Conservation (phyloP, 2,113 vertebrate species). For the Platichthys flesus region DNA sequence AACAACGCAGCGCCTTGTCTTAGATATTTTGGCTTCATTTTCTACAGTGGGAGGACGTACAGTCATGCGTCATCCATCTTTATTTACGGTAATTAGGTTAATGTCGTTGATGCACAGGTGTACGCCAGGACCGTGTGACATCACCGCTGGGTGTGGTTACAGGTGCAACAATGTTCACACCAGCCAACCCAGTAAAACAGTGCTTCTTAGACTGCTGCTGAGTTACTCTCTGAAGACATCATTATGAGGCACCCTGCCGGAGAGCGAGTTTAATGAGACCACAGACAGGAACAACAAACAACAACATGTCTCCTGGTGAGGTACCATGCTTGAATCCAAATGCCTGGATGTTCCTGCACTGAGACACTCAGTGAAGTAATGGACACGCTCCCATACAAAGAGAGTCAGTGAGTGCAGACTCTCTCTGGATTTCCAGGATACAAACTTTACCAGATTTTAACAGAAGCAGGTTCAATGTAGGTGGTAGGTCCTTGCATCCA, state of each 20-base stretch:
- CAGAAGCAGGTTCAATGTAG: not conserved
- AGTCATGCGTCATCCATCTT: too few relatives aligned
- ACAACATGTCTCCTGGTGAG: constrained; percentile 7
- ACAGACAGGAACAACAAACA: constrained; percentile 3
- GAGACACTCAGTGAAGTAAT: not conserved
- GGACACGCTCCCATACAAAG: not conserved
- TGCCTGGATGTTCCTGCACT: too few relatives aligned
- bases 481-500: not conserved
- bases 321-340: not conserved
- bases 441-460: not conserved
- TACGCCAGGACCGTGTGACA: not conserved
- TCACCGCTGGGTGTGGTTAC: not conserved
- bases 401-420: not conserved
- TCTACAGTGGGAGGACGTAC: too few relatives aligned
- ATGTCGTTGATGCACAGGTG: not conserved
- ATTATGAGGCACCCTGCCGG: not conserved
- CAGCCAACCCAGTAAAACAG: not conserved
- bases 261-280: constrained; percentile 1
- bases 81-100: too few relatives aligned
- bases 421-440: not conserved
- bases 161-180: not conserved
- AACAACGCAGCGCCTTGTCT: too few relatives aligned
- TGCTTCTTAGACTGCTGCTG: not conserved
- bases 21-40: too few relatives aligned
- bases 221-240: not conserved